Base-by-base conservation (phyloP, 2,797 vertebrate species). In the Alauda arvensis region DNA sequence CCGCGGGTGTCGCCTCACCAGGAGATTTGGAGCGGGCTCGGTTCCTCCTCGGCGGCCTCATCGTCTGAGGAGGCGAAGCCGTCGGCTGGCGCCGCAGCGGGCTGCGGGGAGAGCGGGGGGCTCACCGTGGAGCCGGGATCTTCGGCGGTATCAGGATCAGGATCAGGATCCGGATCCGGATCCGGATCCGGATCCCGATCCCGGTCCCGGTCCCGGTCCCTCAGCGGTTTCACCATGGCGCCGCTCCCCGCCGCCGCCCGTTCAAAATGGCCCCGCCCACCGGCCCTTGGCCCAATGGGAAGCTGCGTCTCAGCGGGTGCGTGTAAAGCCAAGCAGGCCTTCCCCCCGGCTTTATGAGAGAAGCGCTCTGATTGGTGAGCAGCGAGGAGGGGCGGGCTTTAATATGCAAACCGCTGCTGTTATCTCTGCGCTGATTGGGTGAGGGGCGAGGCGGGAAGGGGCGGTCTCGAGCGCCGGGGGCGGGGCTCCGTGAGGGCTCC, bases 21-120 rank as follows among this genome's bases (percentile, higher is more conserved):
- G 82, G 98, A 98, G 90, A 99, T 94, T 20, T 96, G 96, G 37
- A 99, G 95, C 6, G 98, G 98, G 13, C 94, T 97, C 69, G 96
- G 91, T 45, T 98, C 97, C 52, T 96, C 94, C 46, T 98, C 98
- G 10, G 79, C 39, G 21, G 96, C 95, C 28, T 99, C 98, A 45
- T 99, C 98, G 2, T 99, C 98, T 62, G 98, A 99, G 42, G 98
- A 98, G 91, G 98, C 98, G 92, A 98, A 99, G 85, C 97, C 97
- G 33, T 93, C 97, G 13, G 92, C 91, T 82, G 96, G 97, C 92
- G 98, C 97, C 49, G 68, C 86, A 68, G 68, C 63, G 70, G 86
- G 57, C 91, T 95, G 88, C 18, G 83, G 72, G 69, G 17, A 75
- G 56, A 80, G 25, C 9, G 8, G 24, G 12, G n/a, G 18, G 34